A percentile compares a stretch with the other conserved stretches of the same genome.
phyloP scores from a whole-genome alignment of 2,113 vertebrate genomes.

The Acrocephalus arundinaceus region DNA sequence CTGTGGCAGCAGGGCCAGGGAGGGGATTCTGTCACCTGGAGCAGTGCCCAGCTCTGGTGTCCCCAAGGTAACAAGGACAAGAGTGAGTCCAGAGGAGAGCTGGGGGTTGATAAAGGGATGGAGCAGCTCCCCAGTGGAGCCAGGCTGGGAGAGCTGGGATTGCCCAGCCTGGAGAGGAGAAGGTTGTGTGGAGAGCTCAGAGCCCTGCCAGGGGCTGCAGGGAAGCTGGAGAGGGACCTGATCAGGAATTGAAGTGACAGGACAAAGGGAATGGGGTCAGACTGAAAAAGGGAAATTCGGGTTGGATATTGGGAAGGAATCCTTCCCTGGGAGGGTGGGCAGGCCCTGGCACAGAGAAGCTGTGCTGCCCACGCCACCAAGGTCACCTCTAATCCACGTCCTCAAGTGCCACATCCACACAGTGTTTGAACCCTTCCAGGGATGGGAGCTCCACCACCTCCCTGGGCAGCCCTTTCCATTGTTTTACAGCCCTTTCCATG shows the following conservation, averaged over 20 bases:
- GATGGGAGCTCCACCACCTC: too few relatives aligned
- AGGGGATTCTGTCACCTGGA: background rate
- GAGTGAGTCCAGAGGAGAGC: background rate
- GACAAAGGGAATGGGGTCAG: too few relatives aligned
- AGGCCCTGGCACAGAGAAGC: background rate
- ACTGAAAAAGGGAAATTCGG: background rate
- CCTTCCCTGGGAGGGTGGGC: background rate
- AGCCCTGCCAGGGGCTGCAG: background rate
- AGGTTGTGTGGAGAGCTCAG: background rate
- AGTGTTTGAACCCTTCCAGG: too few relatives aligned
- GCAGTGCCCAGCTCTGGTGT: background rate
- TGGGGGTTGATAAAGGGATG: background rate
- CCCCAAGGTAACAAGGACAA: background rate
- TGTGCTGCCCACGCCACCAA: too few relatives aligned
- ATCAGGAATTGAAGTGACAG: background rate
- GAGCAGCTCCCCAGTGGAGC: background rate
- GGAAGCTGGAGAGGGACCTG: background rate
- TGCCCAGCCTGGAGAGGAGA: background rate
- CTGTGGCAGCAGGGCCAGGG: background rate
- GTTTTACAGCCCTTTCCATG: too few relatives aligned
- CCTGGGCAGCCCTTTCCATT: too few relatives aligned
- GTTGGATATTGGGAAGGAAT: background rate
- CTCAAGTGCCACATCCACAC: too few relatives aligned
- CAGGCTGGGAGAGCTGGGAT: background rate
- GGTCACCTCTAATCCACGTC: too few relatives aligned